Evolutionary conservation across 2,888 invertebrate species (phyloP).

Genomic region (Lasioglossum malachurum): DNA sequence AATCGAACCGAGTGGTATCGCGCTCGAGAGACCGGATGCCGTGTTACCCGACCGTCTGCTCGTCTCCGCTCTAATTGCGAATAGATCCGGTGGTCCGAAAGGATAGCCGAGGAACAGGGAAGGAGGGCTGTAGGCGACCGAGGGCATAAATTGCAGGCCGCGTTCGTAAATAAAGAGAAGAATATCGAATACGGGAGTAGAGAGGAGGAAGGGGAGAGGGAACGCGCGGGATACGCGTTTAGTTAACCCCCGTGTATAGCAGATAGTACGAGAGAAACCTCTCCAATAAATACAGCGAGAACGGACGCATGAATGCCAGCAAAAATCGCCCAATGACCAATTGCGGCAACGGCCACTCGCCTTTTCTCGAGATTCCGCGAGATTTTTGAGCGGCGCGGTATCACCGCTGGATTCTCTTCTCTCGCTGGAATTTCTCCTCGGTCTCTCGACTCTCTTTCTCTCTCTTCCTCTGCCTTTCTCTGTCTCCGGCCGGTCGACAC

Average conservation of each 20-base stretch:
- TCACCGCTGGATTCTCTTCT: constrained; percentile 69
- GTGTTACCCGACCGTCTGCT: constrained; percentile 5
- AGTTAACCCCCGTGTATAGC: constrained; percentile 55
- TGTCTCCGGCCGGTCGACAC: constrained; percentile 32
- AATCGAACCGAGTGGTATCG: constrained; percentile 12
- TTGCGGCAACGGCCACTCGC: constrained; percentile 75
- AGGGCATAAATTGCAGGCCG: constrained; percentile 78
- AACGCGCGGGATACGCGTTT: constrained; percentile 41
- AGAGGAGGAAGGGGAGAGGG: constrained; percentile 48
- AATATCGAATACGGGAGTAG: constrained; percentile 80
- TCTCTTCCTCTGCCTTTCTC: constrained; percentile 51
- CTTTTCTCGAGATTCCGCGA: constrained; percentile 77
- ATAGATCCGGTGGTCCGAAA: constrained; percentile 35
- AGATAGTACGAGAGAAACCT: constrained; percentile 65
- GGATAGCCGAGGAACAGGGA: constrained; percentile 26
- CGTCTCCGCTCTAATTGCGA: constrained; percentile 53
- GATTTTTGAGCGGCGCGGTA: constrained; percentile 73
- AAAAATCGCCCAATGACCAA: constrained; percentile 82
- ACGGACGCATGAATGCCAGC: constrained; percentile 82
- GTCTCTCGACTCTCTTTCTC: constrained; percentile 32
- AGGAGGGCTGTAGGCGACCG: constrained; percentile 52
- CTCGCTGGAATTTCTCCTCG: constrained; percentile 65
- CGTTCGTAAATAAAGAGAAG: constrained; percentile 80
- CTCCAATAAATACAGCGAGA: constrained; percentile 81
- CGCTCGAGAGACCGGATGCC: background rate